Percentiles rank a stretch among this genome's conserved stretches.
Evolutionary conservation across 2,797 vertebrate genomes (phyloP).

Genomic region (Todus mexicanus): DNA sequence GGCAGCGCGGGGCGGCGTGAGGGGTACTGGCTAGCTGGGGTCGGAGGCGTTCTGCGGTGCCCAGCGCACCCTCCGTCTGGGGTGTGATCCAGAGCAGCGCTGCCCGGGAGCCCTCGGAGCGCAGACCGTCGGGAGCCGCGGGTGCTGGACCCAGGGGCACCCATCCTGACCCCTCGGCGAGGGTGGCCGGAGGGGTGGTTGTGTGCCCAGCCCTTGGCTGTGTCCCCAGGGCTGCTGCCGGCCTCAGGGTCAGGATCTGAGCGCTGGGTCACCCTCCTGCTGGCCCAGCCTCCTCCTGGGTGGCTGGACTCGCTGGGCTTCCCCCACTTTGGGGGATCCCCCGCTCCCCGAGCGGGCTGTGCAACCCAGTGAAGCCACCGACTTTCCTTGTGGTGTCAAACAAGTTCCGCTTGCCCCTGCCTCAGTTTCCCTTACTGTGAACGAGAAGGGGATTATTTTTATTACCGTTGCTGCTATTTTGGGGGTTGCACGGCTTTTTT

Average conservation of each 20-base stretch:
- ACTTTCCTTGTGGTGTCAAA: rapidly evolving
- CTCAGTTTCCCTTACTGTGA: background rate
- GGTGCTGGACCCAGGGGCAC: background rate
- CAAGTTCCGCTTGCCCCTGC: background rate
- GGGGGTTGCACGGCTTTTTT: background rate
- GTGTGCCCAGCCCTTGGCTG: background rate
- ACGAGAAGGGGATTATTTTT: rapidly evolving
- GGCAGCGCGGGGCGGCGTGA: rapidly evolving
- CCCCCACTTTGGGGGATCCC: background rate
- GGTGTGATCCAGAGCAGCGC: background rate
- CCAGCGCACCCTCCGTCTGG: rapidly evolving
- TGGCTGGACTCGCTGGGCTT: background rate
- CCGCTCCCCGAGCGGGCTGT: rapidly evolving
- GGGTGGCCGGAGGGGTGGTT: background rate
- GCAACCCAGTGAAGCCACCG: background rate
- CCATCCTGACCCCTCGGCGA: background rate
- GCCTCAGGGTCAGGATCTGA: background rate
- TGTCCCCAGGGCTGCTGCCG: background rate
- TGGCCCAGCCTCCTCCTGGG: rapidly evolving
- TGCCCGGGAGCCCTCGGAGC: background rate
- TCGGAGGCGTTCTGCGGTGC: rapidly evolving
- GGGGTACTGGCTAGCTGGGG: rapidly evolving
- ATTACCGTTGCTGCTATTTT: background rate
- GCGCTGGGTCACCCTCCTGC: background rate
- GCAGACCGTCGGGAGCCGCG: rapidly evolving